Evolutionary conservation across 1,140 invertebrate genomes (phyloP), one percentile per base, ranked within the genome.

Genomic region (Cylas formicarius): DNA sequence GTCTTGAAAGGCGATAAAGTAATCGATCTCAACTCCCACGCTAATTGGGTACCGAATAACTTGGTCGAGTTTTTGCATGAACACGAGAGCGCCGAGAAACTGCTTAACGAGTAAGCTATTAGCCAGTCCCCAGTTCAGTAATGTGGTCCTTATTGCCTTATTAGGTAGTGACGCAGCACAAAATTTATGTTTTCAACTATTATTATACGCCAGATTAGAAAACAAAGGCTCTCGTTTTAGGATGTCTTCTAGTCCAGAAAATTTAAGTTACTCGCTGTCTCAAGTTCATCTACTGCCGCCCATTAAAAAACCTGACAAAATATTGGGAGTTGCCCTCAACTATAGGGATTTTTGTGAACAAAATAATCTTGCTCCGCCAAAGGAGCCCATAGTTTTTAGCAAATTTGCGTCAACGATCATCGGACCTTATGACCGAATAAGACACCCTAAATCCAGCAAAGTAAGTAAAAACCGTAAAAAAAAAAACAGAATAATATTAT

Each of bases 331-430:
- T 6, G 56, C 34, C 14, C 20, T 44, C 2, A 57, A 57, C 35
- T 57, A 53, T 17, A 43, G 37, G 18, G 53, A 57, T 47, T 52
- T 45, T 27, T 57, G 56, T 23, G 42, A 55, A 2, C 44, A 48
- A 41, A 36, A 41, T 8, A 45, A 53, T 9, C 24, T 49, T 2
- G 24, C 44, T 8, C 42, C 31, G 37, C 56, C 53, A 9, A 14
- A 24, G 18, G 47, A 55, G 19, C 53, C 53, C 2, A 48, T 56
- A 14, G 46, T 50, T 17, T 57, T 57, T 27, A 48, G 37, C 17
- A 55, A 56, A 51, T 57, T 57, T 33, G 39, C 53, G 2, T 57
- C 56, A 8, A 50, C 50, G 2, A 57, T 57, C 10, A 48, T 51
- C 37, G 55, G 55, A 14, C 56, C 56, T 16, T 48, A 41, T 23